Conservation (phyloP, 1,140 invertebrate species). For the Pomacea maculata region DNA sequence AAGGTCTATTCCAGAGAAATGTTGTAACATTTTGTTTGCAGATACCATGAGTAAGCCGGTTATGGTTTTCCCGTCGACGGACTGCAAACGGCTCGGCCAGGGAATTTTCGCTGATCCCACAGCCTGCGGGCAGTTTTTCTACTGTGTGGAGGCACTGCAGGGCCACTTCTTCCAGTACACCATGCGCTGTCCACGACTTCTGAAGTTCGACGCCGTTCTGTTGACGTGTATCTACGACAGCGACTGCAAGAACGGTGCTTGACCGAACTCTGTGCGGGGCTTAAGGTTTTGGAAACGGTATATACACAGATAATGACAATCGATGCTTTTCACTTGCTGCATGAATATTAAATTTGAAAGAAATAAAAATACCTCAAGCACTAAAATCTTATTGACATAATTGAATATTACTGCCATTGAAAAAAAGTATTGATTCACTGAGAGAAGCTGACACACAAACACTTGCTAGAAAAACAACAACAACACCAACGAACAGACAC, state of each 20-base stretch:
- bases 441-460: neutral
- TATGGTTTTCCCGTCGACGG: neutral
- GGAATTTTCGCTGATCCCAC: constrained; percentile 22
- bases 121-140: constrained; percentile 22
- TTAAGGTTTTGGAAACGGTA: too few relatives aligned
- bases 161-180: constrained; percentile 4
- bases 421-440: too few relatives aligned
- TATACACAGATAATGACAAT: too few relatives aligned
- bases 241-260: neutral
- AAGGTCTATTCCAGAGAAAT: too few relatives aligned
- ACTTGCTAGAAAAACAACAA: neutral
- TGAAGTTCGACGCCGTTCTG: neutral
- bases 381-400: too few relatives aligned
- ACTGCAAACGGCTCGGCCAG: constrained; percentile 17
- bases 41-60: neutral
- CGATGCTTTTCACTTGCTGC: too few relatives aligned
- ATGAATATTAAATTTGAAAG: too few relatives aligned
- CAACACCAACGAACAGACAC: neutral
- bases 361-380: too few relatives aligned
- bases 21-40: neutral
- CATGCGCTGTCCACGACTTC: neutral
- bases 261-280: too few relatives aligned
- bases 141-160: constrained; percentile 8
- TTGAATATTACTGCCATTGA: too few relatives aligned
- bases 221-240: constrained; percentile 3